Conservation (phyloP, 2,888 invertebrate species). For the Chrysotoxum bicinctum region DNA sequence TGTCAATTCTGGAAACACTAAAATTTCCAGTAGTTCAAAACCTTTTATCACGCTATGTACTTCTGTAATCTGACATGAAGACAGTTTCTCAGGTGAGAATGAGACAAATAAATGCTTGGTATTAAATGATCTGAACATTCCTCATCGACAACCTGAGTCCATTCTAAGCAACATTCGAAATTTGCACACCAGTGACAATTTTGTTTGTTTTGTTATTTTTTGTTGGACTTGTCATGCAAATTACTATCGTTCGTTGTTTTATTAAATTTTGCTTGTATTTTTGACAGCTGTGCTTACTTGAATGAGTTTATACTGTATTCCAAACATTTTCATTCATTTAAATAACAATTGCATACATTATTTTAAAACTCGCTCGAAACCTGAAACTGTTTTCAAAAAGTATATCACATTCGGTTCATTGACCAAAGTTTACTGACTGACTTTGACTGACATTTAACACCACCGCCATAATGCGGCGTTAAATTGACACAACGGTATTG, state of each 20-base stretch:
- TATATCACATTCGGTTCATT: conserved; percentile 61
- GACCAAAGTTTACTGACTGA: conserved; percentile 67
- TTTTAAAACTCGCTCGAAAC: not conserved
- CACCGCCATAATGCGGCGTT: not conserved
- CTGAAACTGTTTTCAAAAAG: conserved; percentile 16
- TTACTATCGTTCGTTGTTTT: not conserved
- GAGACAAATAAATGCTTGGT: too few species aligned
- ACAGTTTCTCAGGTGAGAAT: too few species aligned
- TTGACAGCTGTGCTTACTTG: not conserved
- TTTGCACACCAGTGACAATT: too few species aligned
- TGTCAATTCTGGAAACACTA: too few species aligned
- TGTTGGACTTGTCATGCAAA: too few species aligned
- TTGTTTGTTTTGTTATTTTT: too few species aligned
- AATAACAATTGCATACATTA: not conserved
- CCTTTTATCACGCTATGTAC: too few species aligned
- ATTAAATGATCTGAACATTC: too few species aligned
- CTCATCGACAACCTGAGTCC: too few species aligned
- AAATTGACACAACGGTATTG: conserved; percentile 13
- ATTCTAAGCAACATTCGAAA: too few species aligned
- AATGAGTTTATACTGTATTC: not conserved
- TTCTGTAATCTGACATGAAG: too few species aligned
- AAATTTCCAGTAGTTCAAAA: too few species aligned
- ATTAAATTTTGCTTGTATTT: not conserved
- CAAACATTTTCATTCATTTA: not conserved
- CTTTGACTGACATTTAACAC: conserved; percentile 68